These are phyloP conservation scores for Oryctolagus cuniculus DNA, from an alignment of 2,113 vertebrate species.

Conservation along the genomic window DNA sequence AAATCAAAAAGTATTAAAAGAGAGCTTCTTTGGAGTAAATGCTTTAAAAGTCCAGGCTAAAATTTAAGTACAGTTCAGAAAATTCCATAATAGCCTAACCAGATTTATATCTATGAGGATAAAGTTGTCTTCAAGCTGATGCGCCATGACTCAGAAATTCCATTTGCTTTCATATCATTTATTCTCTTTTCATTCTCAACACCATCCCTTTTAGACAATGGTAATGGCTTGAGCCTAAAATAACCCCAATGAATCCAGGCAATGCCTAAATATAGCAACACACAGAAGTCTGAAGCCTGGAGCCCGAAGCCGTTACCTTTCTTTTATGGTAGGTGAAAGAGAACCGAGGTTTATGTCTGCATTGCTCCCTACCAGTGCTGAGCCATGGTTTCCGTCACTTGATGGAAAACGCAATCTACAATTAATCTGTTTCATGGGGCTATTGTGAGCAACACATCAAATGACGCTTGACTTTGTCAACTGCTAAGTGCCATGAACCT, in stretches of 20 bases:
- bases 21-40: neutral
- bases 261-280: neutral
- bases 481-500: neutral
- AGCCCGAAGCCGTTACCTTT: neutral
- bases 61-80: constrained; percentile 27
- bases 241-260: neutral
- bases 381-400: neutral
- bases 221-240: constrained; percentile 31
- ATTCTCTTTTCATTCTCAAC: neutral
- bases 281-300: neutral
- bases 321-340: neutral
- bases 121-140: neutral
- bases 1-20: constrained; percentile 19
- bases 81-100: constrained; percentile 9
- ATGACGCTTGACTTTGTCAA: neutral
- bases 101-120: neutral
- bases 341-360: neutral
- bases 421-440: neutral
- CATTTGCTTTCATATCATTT: neutral
- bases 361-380: neutral
- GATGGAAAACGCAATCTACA: neutral
- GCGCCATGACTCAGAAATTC: neutral
- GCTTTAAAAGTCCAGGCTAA: constrained; percentile 26
- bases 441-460: neutral
- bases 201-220: neutral